These are phyloP conservation scores for Bugulina stolonifera DNA, from an alignment of 2,888 invertebrate genomes.

Conservation along the genomic window DNA sequence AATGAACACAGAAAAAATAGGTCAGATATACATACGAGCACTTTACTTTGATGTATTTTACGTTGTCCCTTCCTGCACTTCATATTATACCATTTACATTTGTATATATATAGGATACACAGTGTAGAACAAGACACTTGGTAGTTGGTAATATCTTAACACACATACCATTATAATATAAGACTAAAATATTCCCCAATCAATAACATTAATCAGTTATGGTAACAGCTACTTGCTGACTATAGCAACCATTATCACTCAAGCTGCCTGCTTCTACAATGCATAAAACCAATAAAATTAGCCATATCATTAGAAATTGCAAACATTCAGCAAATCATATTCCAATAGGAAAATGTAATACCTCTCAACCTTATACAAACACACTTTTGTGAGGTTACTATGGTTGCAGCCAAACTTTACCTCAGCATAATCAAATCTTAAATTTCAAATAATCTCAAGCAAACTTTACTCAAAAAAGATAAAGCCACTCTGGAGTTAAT, in stretches of 20 bases:
- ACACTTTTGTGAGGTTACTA: slow-evolving; percentile 17
- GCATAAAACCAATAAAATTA: neutral
- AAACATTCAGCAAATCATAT: neutral
- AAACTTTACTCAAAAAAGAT: neutral
- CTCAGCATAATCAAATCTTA: slow-evolving; percentile 21
- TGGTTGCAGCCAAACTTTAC: slow-evolving; percentile 24
- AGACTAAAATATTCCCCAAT: too few species aligned
- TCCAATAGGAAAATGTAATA: neutral
- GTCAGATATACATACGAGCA: too few species aligned
- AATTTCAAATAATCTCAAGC: slow-evolving; percentile 23
- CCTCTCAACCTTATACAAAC: slow-evolving; percentile 16
- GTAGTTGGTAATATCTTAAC: too few species aligned
- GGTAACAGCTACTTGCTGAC: too few species aligned
- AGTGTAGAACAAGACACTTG: too few species aligned
- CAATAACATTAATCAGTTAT: too few species aligned
- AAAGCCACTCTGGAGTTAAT: neutral
- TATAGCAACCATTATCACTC: neutral
- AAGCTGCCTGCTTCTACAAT: neutral
- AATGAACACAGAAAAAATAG: too few species aligned
- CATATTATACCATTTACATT: too few species aligned
- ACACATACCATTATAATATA: too few species aligned
- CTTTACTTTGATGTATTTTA: too few species aligned
- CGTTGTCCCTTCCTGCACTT: too few species aligned
- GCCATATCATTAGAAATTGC: neutral
- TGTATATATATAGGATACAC: too few species aligned